Evolutionary conservation across 2,888 invertebrate genomes (phyloP), one percentile per base, ranked within the genome.

Genomic region (Schrankia costaestrigalis): DNA sequence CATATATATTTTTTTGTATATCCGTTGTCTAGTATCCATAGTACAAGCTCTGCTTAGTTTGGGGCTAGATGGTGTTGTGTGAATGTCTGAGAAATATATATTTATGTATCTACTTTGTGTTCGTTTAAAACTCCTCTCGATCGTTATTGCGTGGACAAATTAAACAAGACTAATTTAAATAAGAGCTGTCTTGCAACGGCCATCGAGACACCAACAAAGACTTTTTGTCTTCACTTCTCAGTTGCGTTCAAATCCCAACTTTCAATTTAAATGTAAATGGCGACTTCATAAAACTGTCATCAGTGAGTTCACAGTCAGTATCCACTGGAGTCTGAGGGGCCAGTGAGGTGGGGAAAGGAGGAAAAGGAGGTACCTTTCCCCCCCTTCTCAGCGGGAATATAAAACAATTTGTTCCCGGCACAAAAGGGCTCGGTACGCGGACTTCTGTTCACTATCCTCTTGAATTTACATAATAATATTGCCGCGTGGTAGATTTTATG

Each of bases 261-360:
- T 65, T 64, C 68, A 65, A 67, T 69, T 66, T 69, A 64, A 63
- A 69, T 69, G 69, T 63, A 65, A 68, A 69, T 69, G 54, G 35
- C 17, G 57, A 60, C 51, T 68, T 68, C 66, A 65, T 68, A 64
- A 68, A 68, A 65, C 56, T 66, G 68, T 63, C 68, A 63, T 63
- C 63, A 66, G 56, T 56, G 54, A 58, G 59, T 40, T 43, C 46
- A 28, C 44, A 45, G 54, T 27, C 39, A 54, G 54, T 52, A 48
- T 40, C 42, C 41, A 29, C 19, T 31, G 37, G n/a, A n/a, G n/a
- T n/a, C 35, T 35, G 17, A 31, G 19, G 30, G 17, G 35, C 24
- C n/a, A 17, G 21, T 28, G 25, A 22, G 28, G n/a, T 26, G 30
- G 26, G 11, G 28, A 11, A 15, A 15, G 23, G 15, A 41, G 13